These are phyloP conservation scores for Heliconius himera DNA, from an alignment of 1,140 invertebrate genomes.

Conservation along the genomic window DNA sequence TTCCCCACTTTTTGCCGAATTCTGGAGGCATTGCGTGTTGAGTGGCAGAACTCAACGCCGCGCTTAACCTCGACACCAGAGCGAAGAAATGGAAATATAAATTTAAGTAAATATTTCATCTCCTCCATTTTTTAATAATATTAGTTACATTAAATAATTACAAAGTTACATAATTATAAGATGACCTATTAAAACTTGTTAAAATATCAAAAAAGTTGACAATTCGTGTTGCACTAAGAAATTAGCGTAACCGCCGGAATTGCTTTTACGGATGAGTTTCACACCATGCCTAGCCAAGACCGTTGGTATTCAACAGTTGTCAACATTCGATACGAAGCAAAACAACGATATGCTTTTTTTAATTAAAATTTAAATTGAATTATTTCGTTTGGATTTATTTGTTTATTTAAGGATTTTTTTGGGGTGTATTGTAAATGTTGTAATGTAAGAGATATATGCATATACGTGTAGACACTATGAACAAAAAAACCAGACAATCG, in stretches of 20 bases:
- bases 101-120: too few relatives aligned
- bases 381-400: neutral
- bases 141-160: too few relatives aligned
- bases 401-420: neutral
- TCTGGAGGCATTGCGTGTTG: too few relatives aligned
- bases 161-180: too few relatives aligned
- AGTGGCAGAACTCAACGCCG: too few relatives aligned
- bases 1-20: too few relatives aligned
- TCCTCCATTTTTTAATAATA: too few relatives aligned
- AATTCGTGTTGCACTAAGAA: neutral
- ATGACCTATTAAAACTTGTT: neutral
- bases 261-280: neutral
- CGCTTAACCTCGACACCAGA: too few relatives aligned
- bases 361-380: neutral
- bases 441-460: too few relatives aligned
- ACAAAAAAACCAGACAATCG: too few relatives aligned
- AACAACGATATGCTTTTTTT: neutral
- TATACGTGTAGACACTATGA: too few relatives aligned
- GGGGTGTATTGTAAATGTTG: neutral
- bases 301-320: constrained; percentile 8
- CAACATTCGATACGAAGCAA: neutral
- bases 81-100: too few relatives aligned
- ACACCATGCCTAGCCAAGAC: neutral
- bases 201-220: neutral
- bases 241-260: neutral